Evolutionary conservation across 2,797 vertebrate genomes (phyloP), one percentile per base, ranked within the genome.

Genomic region (Lerista edwardsae): DNA sequence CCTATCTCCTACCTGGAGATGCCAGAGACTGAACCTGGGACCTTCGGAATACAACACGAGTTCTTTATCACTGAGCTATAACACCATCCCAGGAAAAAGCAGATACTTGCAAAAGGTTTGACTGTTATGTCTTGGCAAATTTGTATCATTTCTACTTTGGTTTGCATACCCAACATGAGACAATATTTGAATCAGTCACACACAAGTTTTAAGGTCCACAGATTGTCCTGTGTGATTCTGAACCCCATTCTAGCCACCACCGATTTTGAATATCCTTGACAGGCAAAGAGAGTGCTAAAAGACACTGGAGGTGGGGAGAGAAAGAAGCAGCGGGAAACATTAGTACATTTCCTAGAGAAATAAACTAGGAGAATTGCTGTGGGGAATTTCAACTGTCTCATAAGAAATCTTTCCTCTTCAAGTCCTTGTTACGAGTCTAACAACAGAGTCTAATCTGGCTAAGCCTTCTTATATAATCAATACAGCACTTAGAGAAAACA

Each of bases 401-500:
- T 5, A 82, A 82, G 15, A 86, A 89, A 82, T 84, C 64, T 76
- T 84, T 79, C 83, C 61, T 73, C 59, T 72, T 19, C 25, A 71
- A 82, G 86, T 83, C 47, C 75, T 83, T 65, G 84, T 86, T 68
- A 84, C 47, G 72, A 88, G 73, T 69, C 71, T 74, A 65, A 78
- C 47, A 84, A 51, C 44, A 34, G 86, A 80, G 36, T 76, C 79
- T 87, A 82, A 84, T 62, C 27, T 79, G 36, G 83, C 80, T 29
- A 2, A 79, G 17, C 14, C 0, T 9, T 75, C 72, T 87, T 76
- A 73, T 57, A 79, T 34, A 85, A 87, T 7, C 67, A 73, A 57
- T 47, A 67, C 0, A 67, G 77, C 59, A 74, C 83, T 91, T 0
- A 15, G 71, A 77, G 84, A 76, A 82, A 87, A 69, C 55, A 97